Base-by-base conservation (phyloP, 2,888 invertebrate species). In the Nycteola revayana region DNA sequence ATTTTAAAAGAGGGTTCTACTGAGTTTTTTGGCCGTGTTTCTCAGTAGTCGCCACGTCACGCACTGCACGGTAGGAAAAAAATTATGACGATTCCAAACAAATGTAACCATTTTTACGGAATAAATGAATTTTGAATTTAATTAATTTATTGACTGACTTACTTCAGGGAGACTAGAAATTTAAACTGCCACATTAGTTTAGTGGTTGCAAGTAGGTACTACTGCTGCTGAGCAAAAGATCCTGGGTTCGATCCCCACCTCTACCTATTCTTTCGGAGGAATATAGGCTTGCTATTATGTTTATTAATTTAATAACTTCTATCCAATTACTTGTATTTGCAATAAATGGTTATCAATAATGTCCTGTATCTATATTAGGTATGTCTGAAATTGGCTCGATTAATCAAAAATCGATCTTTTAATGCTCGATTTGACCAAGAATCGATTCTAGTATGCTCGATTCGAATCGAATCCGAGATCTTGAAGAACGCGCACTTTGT, bases 331-430 rank as follows among this genome's bases (percentile, higher is more conserved):
- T 46, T 42, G 31, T 36, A 42, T 33, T 42, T 31, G 32, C 33
- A 5, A 17, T 42, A 42, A 44, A 49, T 33, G 32, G 36, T 44
- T 32, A 44, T 48, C 35, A 42, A 39, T 34, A 43, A 50, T 40
- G 43, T 39, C 35, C 37, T 41, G 38, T 50, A 36, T 42, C 28
- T 40, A 9, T 41, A 42, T 40, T 36, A 41, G 32, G 25, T 35
- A 46, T 50, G 42, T 55, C 41, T 42, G 47, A 44, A 44, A 44
- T 32, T 37, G 27, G 34, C 40, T 6, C 44, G 40, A 44, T 44
- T 49, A 45, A 45, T 41, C 45, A 34, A 46, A 40, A 49, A 43
- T 43, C 36, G 48, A 43, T 48, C 37, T 42, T 48, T 38, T 38
- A 42, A 38, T 45, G 42, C 33, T 44, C 41, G 42, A 48, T 44